Conservation (phyloP, 2,888 invertebrate species). For the Nudaria mundana region DNA sequence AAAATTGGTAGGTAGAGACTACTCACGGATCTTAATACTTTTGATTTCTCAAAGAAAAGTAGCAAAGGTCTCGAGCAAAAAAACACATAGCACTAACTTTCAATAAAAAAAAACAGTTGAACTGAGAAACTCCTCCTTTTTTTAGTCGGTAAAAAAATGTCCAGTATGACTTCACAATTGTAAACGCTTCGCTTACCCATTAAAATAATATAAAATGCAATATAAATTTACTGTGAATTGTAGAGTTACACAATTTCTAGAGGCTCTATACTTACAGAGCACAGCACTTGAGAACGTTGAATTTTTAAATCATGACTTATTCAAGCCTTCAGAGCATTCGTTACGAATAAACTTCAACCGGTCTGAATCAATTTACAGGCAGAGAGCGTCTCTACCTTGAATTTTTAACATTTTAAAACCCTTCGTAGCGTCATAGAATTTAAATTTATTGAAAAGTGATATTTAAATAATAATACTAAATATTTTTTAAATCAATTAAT, state of each 20-base stretch:
- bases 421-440: conserved; percentile 4
- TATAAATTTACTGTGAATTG: not conserved
- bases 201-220: too few species aligned
- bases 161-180: too few species aligned
- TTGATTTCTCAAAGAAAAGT: too few species aligned
- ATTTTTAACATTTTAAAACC: conserved; percentile 16
- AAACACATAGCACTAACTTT: too few species aligned
- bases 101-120: too few species aligned
- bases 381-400: conserved; percentile 12
- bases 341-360: conserved; percentile 31
- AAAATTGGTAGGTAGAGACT: too few species aligned
- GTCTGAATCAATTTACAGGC: conserved; percentile 29
- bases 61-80: too few species aligned
- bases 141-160: too few species aligned
- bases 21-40: too few species aligned
- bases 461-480: not conserved
- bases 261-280: conserved; percentile 1
- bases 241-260: not conserved
- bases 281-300: conserved; percentile 29
- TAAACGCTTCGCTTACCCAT: too few species aligned
- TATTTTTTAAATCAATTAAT: too few species aligned
- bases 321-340: conserved; percentile 26
- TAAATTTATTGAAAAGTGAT: not conserved
- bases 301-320: conserved; percentile 34
- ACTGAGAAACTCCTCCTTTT: too few species aligned